Conservation (phyloP, 2,113 vertebrate species). For the Hippocampus zosterae region DNA sequence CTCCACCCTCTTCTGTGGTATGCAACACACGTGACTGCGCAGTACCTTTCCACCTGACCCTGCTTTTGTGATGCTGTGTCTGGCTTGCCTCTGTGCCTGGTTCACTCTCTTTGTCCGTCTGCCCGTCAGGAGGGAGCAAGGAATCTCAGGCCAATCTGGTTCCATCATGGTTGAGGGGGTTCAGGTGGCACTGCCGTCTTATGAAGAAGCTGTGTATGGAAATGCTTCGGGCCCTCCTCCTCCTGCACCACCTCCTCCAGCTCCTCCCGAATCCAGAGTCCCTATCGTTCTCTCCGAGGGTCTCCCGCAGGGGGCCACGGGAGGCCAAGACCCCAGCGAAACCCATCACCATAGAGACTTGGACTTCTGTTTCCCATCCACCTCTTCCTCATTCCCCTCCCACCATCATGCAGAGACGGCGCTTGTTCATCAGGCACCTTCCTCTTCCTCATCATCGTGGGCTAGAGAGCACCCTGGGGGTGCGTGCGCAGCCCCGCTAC, state of each 20-base stretch:
- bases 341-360: conserved; percentile 65
- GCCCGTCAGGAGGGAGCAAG: conserved; percentile 84
- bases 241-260: conserved; percentile 46
- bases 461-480: conserved; percentile 76
- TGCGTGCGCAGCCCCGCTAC: conserved; percentile 65
- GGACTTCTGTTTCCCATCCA: conserved; percentile 78
- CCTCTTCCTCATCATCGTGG: conserved; percentile 79
- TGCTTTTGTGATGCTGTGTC: conserved; percentile 1
- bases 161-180: conserved; percentile 96
- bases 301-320: conserved; percentile 73
- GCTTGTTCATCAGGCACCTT: conserved; percentile 86
- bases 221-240: conserved; percentile 62
- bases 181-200: conserved; percentile 91
- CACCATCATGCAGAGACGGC: conserved; percentile 85
- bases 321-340: conserved; percentile 60
- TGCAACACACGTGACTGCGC: conserved; percentile 6
- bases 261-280: conserved; percentile 82
- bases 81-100: not conserved
- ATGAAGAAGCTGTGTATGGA: conserved; percentile 96
- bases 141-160: conserved; percentile 85
- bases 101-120: conserved; percentile 17
- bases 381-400: conserved; percentile 73
- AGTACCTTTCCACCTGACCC: not conserved
- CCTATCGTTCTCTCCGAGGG: conserved; percentile 91
- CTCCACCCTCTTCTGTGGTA: conserved; percentile 15